Evolutionary conservation across 1,140 invertebrate genomes (phyloP), one percentile per base, ranked within the genome.

Genomic region (Epicauta chinensis): DNA sequence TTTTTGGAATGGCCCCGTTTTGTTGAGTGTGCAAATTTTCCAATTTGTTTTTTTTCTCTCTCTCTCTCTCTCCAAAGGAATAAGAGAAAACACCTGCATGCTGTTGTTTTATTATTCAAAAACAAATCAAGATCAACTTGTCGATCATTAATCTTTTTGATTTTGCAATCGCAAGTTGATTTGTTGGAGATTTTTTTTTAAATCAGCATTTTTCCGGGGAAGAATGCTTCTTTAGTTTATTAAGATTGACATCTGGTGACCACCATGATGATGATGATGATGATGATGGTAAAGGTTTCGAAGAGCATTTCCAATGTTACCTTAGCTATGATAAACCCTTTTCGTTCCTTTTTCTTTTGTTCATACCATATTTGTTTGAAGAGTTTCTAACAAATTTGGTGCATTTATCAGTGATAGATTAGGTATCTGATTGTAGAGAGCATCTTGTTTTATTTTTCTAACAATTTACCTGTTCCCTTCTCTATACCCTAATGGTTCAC

Each of bases 281-380:
- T 36, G 5, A 48, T 36, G 14, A 30, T 43, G 15, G 30, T 23
- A 23, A 23, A 23, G 23, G 23, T 23, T 23, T 23, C 23, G 23
- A 23, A 53, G 61, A 52, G 66, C 68, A 70, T 70, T 70, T 70
- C 68, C 68, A 70, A 70, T 70, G 68, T 69, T 67, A 67, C 68
- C 68, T 70, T 69, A 60, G 62, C 66, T 70, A 70, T 67, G 41
- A 55, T 53, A 55, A 55, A 44, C 51, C 58, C 53, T 49, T 43
- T 35, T 47, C 3, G 3, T 3, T 34, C 53, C 23, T 45, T 55
- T 43, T 58, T 40, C 44, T 38, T 12, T 45, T 14, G 17, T 50
- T 30, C 48, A 5, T 23, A 56, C 48, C 53, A 62, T 63, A 57
- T 62, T 23, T 23, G 23, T 23, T 23, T 23, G 23, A 23, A 23